Evolutionary conservation across 2,113 vertebrate species (phyloP), one percentile per base, ranked within the genome.

Genomic region (Eurystomus gularis): DNA sequence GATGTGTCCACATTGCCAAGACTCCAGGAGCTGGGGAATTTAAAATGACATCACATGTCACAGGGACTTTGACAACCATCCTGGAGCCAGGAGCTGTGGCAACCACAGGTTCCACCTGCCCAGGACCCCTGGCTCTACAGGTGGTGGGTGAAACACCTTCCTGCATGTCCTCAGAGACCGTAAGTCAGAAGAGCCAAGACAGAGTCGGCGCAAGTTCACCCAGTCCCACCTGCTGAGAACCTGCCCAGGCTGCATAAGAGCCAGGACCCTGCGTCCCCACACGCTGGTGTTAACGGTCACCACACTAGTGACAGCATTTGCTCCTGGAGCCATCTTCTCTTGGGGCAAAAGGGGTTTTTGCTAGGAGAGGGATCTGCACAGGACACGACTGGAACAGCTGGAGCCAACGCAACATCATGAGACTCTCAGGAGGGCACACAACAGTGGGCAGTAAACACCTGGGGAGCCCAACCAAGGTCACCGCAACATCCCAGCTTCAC

Each of bases 391-490:
- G 52, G 3, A 37, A 14, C 0, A 26, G 11, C 57, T 11, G 46
- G 28, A 71, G 54, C 42, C 6, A 4, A 13, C 1, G 12, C 51
- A 66, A 28, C 44, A 8, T 1, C 57, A 4, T 0, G 12, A 21
- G 39, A 7, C 12, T 11, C 69, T 26, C 1, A 4, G 39, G 10
- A 29, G 35, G 44, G 33, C 46, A 24, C 3, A 0, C 0, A 3
- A 8, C 1, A 0, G n/a, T 0, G 3, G 40, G 14, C 9, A 25
- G 23, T 1, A 12, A 20, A 10, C 0, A 1, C 10, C 3, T 17
- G n/a, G 73, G 65, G 21, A 82, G 17, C 57, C 57, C 57, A 29
- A 11, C 4, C 5, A 12, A 37, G n/a, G 57, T 26, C 52, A 17
- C 52, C 3, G 0, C 3, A 0, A 5, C 7, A 42, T 25, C 52